Conservation (phyloP, 2,797 vertebrate species). For the Sebastes matsubarae region DNA sequence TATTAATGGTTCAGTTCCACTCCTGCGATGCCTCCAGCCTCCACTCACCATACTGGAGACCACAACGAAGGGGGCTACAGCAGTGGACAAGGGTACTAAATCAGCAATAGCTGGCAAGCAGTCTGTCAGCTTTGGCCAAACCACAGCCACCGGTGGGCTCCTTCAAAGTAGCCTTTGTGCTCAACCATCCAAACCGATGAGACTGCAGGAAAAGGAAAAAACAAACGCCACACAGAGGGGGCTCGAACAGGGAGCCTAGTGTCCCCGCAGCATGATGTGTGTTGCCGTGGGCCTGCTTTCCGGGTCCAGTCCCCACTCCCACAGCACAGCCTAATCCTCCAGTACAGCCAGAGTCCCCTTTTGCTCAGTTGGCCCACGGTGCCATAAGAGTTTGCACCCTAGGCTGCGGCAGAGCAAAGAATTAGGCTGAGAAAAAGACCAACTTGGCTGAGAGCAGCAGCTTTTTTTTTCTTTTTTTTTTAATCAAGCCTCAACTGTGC, state of each 20-base stretch:
- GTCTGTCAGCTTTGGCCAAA: constrained; percentile 73
- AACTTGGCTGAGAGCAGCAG: constrained; percentile 53
- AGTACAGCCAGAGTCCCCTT: constrained; percentile 49
- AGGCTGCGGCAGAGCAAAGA: constrained; percentile 39
- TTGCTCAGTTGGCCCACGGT: constrained; percentile 54
- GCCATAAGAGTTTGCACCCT: constrained; percentile 55
- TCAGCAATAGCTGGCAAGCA: constrained; percentile 70
- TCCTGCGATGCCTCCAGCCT: constrained; percentile 57
- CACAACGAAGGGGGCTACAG: constrained; percentile 31
- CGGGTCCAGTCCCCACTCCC: constrained; percentile 59
- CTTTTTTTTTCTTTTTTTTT: constrained; percentile 9
- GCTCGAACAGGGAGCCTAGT: constrained; percentile 77
- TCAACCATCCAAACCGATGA: constrained; percentile 76
- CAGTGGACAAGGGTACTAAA: constrained; percentile 49
- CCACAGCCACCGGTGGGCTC: constrained; percentile 73
- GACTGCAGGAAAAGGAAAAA: constrained; percentile 56
- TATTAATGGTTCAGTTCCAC: constrained; percentile 57
- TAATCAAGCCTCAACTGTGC: constrained; percentile 43
- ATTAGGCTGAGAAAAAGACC: constrained; percentile 33
- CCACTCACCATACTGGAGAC: constrained; percentile 65
- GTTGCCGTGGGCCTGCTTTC: constrained; percentile 51
- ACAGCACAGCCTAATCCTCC: constrained; percentile 61
- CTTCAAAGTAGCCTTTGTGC: constrained; percentile 81
- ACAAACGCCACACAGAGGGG: constrained; percentile 62
- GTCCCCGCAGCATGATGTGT: constrained; percentile 69